Evolutionary conservation across 2,113 vertebrate species (phyloP).

Genomic region (Cygnus atratus): DNA sequence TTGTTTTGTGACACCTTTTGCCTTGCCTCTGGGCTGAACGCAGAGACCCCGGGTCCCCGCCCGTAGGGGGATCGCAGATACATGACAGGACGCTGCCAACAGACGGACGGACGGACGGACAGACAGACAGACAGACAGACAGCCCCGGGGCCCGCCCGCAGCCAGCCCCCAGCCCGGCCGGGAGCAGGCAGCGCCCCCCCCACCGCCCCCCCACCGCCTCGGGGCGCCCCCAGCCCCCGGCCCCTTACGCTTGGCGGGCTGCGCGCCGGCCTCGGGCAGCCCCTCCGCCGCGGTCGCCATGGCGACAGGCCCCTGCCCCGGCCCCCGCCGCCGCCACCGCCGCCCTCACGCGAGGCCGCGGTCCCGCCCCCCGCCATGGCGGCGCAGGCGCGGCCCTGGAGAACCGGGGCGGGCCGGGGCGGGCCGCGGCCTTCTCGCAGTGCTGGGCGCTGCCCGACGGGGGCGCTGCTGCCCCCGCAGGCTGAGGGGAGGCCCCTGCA

Average conservation of each 20-base stretch:
- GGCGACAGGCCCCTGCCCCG: not conserved
- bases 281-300: conserved; percentile 41
- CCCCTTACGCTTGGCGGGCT: conserved; percentile 37
- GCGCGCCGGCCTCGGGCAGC: not conserved
- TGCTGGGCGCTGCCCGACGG: too few species aligned
- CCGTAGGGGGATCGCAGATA: too few species aligned
- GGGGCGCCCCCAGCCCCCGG: not conserved
- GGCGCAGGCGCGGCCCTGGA: not conserved
- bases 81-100: not conserved
- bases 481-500: accelerated
- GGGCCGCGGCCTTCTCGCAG: accelerated
- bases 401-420: too few species aligned
- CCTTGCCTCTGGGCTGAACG: not conserved
- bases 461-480: not conserved
- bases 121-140: not conserved
- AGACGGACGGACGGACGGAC: not conserved
- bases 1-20: not conserved
- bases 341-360: too few species aligned
- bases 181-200: not conserved
- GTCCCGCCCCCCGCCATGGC: not conserved
- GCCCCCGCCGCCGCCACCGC: not conserved
- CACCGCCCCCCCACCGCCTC: not conserved
- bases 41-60: not conserved
- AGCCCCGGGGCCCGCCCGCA: not conserved
- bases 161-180: not conserved